Evolutionary conservation across 2,797 vertebrate species (phyloP).

Genomic region (Aotus griseimembra): DNA sequence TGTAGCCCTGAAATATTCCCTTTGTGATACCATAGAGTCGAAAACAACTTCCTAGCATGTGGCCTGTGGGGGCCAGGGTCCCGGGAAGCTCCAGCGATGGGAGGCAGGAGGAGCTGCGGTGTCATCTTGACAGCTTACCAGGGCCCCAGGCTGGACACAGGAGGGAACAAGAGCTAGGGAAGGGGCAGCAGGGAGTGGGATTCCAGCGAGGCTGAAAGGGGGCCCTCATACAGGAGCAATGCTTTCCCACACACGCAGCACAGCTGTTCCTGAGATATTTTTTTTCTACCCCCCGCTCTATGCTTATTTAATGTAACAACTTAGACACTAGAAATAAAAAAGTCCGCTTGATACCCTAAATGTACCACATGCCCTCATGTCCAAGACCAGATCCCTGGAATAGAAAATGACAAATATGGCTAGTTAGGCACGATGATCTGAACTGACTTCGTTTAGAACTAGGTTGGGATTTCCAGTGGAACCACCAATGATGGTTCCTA

Average conservation of each 20-base stretch:
- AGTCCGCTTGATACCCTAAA: neutral
- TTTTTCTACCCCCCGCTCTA: neutral
- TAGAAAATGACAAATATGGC: neutral
- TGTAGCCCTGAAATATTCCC: neutral
- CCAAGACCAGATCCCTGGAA: neutral
- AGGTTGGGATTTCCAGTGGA: neutral
- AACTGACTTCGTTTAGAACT: neutral
- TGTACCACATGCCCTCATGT: neutral
- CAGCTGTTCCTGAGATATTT: neutral
- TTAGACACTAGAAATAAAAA: neutral
- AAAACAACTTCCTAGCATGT: neutral
- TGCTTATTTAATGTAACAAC: neutral
- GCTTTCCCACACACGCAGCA: neutral
- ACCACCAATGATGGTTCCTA: neutral
- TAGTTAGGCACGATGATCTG: neutral
- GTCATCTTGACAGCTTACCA: accelerated
- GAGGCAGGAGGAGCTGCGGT: neutral
- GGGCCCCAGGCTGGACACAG: neutral
- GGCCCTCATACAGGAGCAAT: neutral
- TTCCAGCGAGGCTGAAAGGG: neutral
- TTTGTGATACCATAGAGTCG: neutral
- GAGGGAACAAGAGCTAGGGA: neutral
- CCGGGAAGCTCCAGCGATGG: neutral
- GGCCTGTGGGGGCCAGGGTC: neutral
- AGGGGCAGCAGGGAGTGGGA: neutral